Base-by-base conservation (phyloP, 2,888 invertebrate genomes). In the Oxyscelio sp. region DNA sequence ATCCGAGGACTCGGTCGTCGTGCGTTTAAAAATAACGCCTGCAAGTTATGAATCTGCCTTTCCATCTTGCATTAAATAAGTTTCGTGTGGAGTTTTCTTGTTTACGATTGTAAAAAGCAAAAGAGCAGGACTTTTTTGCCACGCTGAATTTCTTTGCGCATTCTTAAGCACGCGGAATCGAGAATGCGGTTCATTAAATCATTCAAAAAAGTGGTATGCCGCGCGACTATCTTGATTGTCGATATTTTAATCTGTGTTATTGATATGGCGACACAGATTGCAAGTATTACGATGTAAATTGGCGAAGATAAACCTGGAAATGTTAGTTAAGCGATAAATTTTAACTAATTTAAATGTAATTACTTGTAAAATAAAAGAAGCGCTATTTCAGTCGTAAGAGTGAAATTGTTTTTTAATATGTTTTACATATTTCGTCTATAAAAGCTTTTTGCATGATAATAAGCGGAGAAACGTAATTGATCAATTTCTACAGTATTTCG, bases 241-340 rank as follows among this genome's bases (percentile, higher is more conserved):
- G 70, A 58, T 58, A 70, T 45, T 70, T 48, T 34, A 58, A 58
- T 58, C 70, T 22, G 13, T 38, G 71, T 71, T 59, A 38, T 50
- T 71, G 71, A 59, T 59, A 71, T n/a, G 21, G 58, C 71, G 71
- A 71, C 71, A 71, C 71, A 59, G 59, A 71, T 71, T 59, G 71
- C 71, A 48, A 48, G 48, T 56, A 59, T 71, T 50, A 50, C 71
- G 31, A 71, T 71, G 71, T 50, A 59, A 58, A 59, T 71, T 58
- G 22, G 71, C 21, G 9, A 45, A 27, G 43, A 54, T 22, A 17
- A n/a, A 11, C 11, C 21, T 27, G 45, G 4, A 54, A 59, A 71
- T 50, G 43, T 56, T 56, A 43, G 68, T 43, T 68, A 15, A 31
- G 43, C n/a, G 27, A n/a, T 56, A 68, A 56, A 68, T 56, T 68